These are phyloP conservation scores for Heliopora coerulea DNA, from an alignment of 92 coral and sea anemone genomes.

Conservation along the genomic window DNA sequence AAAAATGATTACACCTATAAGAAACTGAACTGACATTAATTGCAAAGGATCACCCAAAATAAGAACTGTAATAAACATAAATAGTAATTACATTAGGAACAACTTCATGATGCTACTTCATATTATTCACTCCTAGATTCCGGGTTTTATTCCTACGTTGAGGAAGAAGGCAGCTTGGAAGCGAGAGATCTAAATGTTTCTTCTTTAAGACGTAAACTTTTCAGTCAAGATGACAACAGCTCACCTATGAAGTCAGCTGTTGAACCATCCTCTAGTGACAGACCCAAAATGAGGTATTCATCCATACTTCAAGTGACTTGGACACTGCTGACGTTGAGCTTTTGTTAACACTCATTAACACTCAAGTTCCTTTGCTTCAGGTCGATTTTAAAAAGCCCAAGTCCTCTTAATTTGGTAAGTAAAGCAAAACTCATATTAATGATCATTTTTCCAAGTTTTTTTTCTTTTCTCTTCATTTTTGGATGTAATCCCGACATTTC, in stretches of 20 bases:
- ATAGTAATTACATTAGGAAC: no score
- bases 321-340: no score
- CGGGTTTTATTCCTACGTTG: conserved; percentile 26
- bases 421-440: no score
- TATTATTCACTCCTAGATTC: background rate
- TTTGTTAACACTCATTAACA: background rate
- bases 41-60: no score
- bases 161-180: conserved; percentile 33
- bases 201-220: conserved; percentile 80
- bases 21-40: no score
- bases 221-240: conserved; percentile 58
- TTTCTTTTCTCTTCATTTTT: no score
- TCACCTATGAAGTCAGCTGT: conserved; percentile 36
- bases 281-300: background rate
- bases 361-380: conserved; percentile 31
- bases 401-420: conserved; percentile 75
- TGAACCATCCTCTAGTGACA: background rate
- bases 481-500: no score
- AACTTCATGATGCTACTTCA: no score
- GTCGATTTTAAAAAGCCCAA: conserved; percentile 87
- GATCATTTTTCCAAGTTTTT: no score
- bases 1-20: no score
- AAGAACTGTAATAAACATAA: no score
- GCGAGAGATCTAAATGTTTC: conserved; percentile 75
- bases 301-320: no score